Conservation (phyloP, 2,888 invertebrate genomes). For the Stomorhina lunata region DNA sequence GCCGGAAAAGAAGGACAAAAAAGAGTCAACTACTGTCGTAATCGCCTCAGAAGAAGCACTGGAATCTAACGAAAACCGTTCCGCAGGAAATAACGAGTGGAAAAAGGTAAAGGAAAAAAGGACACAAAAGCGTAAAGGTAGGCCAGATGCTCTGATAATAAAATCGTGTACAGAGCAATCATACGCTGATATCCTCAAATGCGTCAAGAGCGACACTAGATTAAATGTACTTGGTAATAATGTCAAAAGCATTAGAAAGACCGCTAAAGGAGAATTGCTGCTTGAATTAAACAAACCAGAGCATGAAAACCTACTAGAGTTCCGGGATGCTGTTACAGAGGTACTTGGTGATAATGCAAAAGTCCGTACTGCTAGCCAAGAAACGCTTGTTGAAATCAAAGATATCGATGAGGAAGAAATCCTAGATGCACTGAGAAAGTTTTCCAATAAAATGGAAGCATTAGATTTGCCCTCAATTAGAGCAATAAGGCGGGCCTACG, state of each 20-base stretch:
- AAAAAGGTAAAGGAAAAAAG: background rate
- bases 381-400: background rate
- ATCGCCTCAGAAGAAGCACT: background rate
- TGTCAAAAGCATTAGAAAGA: background rate
- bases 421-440: background rate
- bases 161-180: background rate
- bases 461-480: background rate
- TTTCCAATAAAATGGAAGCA: background rate
- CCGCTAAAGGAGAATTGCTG: background rate
- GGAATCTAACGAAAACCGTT: background rate
- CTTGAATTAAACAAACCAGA: too few relatives aligned
- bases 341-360: background rate
- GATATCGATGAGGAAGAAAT: background rate
- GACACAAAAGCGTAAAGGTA: background rate
- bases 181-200: background rate
- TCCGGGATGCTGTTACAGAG: background rate
- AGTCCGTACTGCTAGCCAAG: background rate
- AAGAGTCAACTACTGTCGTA: background rate
- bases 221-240: background rate
- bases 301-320: background rate
- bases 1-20: conserved; percentile 1
- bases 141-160: background rate
- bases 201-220: background rate
- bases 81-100: background rate
- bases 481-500: background rate